These are phyloP conservation scores for Lepisosteus osseus DNA, from an alignment of 2,113 vertebrate species.

Conservation along the genomic window DNA sequence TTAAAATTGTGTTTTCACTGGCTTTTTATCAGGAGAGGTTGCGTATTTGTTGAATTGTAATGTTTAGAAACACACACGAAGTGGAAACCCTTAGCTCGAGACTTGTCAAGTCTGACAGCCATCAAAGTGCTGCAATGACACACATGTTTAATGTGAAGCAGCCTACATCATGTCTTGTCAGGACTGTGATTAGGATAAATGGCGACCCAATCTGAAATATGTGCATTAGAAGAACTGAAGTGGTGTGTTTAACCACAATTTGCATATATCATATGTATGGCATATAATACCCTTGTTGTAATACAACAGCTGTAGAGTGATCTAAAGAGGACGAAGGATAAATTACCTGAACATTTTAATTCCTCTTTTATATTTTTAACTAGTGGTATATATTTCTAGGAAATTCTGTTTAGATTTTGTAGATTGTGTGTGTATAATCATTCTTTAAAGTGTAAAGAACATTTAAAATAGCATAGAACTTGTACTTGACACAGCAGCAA, in stretches of 20 bases:
- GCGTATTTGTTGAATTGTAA: slow-evolving; percentile 55
- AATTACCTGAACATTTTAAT: no score
- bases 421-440: no score
- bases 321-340: no score
- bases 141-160: slow-evolving; percentile 72
- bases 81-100: slow-evolving; percentile 33
- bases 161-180: slow-evolving; percentile 72
- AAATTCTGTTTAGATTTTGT: no score
- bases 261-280: slow-evolving; percentile 43
- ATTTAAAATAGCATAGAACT: no score
- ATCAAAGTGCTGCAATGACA: slow-evolving; percentile 62
- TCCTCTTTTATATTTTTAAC: no score
- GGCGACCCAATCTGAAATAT: slow-evolving; percentile 67
- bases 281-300: no score
- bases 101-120: slow-evolving; percentile 68
- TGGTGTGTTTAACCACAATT: slow-evolving; percentile 60
- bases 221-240: slow-evolving; percentile 49
- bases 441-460: no score
- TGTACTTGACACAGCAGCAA: no score
- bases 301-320: no score
- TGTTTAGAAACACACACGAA: slow-evolving; percentile 25
- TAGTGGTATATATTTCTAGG: no score
- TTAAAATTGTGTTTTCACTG: neutral
- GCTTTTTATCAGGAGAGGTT: slow-evolving; percentile 1
- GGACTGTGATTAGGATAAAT: slow-evolving; percentile 66